Evolutionary conservation across 30 jellyfish, hydroid and myxozoan species (phyloP).

Genomic region (Nemopilema nomurai): DNA sequence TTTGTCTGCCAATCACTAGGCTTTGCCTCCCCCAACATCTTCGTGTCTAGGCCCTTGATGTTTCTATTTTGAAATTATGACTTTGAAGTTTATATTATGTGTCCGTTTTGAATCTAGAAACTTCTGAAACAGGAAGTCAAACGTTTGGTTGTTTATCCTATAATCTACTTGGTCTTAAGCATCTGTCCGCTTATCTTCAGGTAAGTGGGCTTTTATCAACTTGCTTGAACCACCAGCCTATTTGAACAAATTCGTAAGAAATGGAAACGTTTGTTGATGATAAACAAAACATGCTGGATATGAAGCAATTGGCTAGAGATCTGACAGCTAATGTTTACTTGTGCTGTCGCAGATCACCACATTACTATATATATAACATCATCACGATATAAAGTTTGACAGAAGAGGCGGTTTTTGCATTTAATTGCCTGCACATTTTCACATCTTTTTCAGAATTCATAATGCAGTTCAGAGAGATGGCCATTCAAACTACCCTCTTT

Average conservation of each 20-base stretch:
- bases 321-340: too few relatives aligned
- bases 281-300: not conserved
- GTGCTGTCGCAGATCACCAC: too few relatives aligned
- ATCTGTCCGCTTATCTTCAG: conserved; percentile 83
- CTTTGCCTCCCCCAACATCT: too few relatives aligned
- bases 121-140: conserved; percentile 76
- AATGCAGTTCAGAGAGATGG: conserved; percentile 78
- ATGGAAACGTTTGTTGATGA: too few relatives aligned
- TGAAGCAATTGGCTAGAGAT: too few relatives aligned
- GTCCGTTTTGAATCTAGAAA: conserved; percentile 10
- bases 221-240: too few relatives aligned
- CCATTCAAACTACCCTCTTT: conserved; percentile 63
- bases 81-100: not conserved
- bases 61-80: not conserved
- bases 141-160: conserved; percentile 84
- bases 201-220: conserved; percentile 55
- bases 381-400: too few relatives aligned
- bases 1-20: too few relatives aligned
- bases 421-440: not conserved
- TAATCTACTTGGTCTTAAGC: conserved; percentile 71
- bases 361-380: too few relatives aligned
- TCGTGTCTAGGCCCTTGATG: too few relatives aligned
- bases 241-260: too few relatives aligned
- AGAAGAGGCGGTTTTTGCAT: too few relatives aligned
- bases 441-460: conserved; percentile 63